Conservation (phyloP, 1,140 invertebrate species). For the Zophobas atratus region DNA sequence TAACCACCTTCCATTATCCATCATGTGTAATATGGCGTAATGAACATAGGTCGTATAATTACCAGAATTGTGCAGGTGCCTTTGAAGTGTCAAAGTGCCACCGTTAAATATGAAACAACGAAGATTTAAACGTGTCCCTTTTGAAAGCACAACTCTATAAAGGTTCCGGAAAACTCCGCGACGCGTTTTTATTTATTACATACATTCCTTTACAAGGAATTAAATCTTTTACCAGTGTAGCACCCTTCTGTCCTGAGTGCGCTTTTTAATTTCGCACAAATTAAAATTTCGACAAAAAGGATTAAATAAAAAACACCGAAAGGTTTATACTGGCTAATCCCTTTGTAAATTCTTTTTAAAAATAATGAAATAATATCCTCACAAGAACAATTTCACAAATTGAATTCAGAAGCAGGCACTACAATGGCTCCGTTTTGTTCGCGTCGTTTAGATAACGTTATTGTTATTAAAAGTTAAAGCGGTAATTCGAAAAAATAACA, state of each 20-base stretch:
- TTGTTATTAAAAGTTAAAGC: conserved; percentile 29
- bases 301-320: conserved; percentile 2
- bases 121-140: conserved; percentile 2
- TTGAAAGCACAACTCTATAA: not conserved
- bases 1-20: conserved; percentile 16
- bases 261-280: conserved; percentile 4
- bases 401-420: not conserved
- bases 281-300: not conserved
- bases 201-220: not conserved
- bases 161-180: not conserved
- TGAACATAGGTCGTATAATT: not conserved
- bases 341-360: not conserved
- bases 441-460: conserved; percentile 3
- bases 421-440: not conserved
- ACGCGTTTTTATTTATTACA: conserved; percentile 1
- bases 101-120: conserved; percentile 6
- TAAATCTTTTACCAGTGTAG: not conserved
- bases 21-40: conserved; percentile 9
- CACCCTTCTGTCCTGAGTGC: not conserved
- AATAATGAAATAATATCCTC: not conserved
- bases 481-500: conserved; percentile 3
- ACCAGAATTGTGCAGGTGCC: not conserved
- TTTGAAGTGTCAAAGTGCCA: conserved; percentile 18
- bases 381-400: conserved; percentile 1
- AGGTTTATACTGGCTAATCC: not conserved